Evolutionary conservation across 2,113 vertebrate genomes (phyloP), one percentile per base, ranked within the genome.

Genomic region (Calyptomena viridis): DNA sequence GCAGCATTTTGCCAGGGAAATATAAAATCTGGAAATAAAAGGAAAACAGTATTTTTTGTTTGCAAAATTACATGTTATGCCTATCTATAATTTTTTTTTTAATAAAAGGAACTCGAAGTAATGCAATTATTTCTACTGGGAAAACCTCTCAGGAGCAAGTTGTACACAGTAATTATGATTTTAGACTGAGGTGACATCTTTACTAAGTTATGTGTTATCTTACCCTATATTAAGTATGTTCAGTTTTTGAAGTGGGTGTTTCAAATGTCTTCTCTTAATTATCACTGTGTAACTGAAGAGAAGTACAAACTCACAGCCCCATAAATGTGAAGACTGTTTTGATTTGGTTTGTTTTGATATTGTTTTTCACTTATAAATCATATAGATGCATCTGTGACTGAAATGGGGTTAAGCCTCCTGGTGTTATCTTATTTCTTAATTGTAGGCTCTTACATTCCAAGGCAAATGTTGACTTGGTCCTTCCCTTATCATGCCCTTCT

Each of bases 251-350:
- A 98, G 86, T 97, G 93, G 95, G 91, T 97, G 77, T 98, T 97
- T 97, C 95, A 97, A 73, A 98, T 96, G 96, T 97, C 96, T 96
- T 28, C 78, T 96, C 78, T 95, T 98, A 98, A 97, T 98, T 98
- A 97, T 97, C 96, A 97, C 90, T 93, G 75, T 97, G 93, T 94
- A 94, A 95, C 86, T 76, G 90, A 95, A 93, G 90, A 94, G 92
- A 92, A 95, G 92, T 85, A 84, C 39, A 93, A 94, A 95, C 67
- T 95, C 75, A 40, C 95, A 95, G 62, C 58, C 89, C 94, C 63
- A 28, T 94, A 90, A 95, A 96, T 91, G 92, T 94, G 90, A 58
- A 87, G 79, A 66, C 56, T 95, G 46, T 90, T 97, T 97, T 75
- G 82, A 96, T 96, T 96, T 94, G 86, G 87, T 97, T 97, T 97